Base-by-base conservation (phyloP, 2,888 invertebrate genomes). In the Pyrocoelia pectoralis region DNA sequence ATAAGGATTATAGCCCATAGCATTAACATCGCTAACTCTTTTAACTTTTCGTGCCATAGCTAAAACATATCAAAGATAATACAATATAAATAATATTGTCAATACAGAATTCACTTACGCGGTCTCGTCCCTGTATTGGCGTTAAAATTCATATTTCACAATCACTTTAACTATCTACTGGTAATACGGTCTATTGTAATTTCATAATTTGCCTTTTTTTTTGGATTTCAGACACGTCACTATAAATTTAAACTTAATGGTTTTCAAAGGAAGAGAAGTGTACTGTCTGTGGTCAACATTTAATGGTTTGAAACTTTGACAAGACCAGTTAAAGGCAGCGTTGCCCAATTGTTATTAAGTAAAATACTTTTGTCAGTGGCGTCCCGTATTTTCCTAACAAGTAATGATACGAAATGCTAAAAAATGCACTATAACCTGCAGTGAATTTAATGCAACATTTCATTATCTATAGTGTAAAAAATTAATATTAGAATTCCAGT, bases 21-120 rank as follows among this genome's bases (percentile, higher is more conserved):
- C 87, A 59, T 86, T 86, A 6, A 89, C 85, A 82, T 90, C 90
- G 73, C 88, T 88, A 10, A 90, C 89, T 50, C 89, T 83, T 78
- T 90, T 89, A 1, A 86, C 82, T 80, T 88, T 88, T 51, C 86
- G 83, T 13, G 79, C 80, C 65, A 81, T 74, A 46, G 77, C 81
- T 81, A 56, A 56, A 77, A 76, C 67, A 50, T 15, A 58, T 48
- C 18, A 48, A n/a, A 13, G n/a, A n/a, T n/a, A n/a, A 17, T 10
- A 52, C 33, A 29, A 33, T 52, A 5, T 6, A 2, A 14, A 9
- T 5, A 33, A 33, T n/a, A 24, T 6, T 24, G 4, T 33, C 9
- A n/a, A 8, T 38, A 29, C 51, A 56, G 38, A n/a, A 50, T 53
- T 57, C 58, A 76, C 76, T 76, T 76, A 81, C 81, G 68, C 68